Percentiles rank a stretch among this genome's conserved stretches.
Evolutionary conservation across 2,113 vertebrate genomes (phyloP).

Genomic region (Peromyscus leucopus): DNA sequence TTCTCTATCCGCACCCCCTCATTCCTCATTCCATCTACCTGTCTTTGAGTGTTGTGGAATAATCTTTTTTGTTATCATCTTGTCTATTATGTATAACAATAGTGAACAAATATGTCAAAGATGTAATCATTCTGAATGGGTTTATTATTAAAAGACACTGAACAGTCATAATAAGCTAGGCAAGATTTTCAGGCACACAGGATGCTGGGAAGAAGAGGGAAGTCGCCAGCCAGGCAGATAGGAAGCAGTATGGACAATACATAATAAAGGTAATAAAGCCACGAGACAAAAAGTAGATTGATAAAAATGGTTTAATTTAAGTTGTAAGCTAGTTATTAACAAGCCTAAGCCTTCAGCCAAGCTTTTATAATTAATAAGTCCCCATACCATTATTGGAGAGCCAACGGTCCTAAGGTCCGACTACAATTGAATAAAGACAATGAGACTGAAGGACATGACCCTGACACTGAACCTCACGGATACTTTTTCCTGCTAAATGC

Average conservation of each 20-base stretch:
- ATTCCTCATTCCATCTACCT: background rate
- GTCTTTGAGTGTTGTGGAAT: background rate
- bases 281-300: background rate
- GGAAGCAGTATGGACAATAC: background rate
- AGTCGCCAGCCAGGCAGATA: background rate
- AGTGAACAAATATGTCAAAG: too few species aligned
- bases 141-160: background rate
- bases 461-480: background rate
- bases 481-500: background rate
- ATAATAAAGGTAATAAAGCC: background rate
- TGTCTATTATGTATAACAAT: too few species aligned
- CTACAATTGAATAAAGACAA: background rate
- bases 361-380: background rate
- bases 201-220: background rate
- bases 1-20: too few species aligned
- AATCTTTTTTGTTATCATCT: too few species aligned
- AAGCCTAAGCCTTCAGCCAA: background rate
- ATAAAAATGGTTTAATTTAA: background rate
- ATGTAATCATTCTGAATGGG: background rate
- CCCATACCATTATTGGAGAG: too few species aligned
- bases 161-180: background rate
- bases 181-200: background rate
- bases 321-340: background rate
- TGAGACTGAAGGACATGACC: accelerated
- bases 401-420: background rate